Evolutionary conservation across 2,113 vertebrate species (phyloP), one percentile per base, ranked within the genome.

Genomic region (Malurus melanocephalus): DNA sequence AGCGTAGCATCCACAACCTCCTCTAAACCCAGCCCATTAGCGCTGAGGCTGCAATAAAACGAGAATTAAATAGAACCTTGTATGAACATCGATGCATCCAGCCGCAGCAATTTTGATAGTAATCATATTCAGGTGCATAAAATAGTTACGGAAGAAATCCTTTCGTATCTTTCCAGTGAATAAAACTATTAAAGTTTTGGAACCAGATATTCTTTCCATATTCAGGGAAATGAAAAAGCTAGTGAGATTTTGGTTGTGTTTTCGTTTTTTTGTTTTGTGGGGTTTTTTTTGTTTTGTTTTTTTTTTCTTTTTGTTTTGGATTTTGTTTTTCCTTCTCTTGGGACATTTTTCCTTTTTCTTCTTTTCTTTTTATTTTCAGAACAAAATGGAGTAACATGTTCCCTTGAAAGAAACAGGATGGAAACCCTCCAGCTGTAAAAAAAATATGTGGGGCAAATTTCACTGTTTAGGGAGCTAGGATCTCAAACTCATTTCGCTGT

Each of bases 121-220:
- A 85, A 78, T 56, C 51, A 9, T 75, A 48, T 88, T 90, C 82
- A 86, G 75, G 76, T 72, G 80, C 49, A 77, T 12, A 32, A 40
- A 67, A 46, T 24, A 74, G 46, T 59, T 19, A 53, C 11, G 4
- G 51, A 32, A 11, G 6, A 76, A 78, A 57, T 57, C 16, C 3
- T 78, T 83, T 80, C 14, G 23, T 74, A 42, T 78, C n/a, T 73
- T 81, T 79, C 61, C 56, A 80, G 13, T 56, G 46, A 76, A 33
- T 46, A 77, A 80, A 77, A 38, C 30, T 21, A 22, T 15, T 73
- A 33, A 65, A 93, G 7, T 33, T 73, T 52, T 74, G 60, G 46
- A 64, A 52, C 10, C 43, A 74, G 30, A 26, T 77, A 56, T 28
- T 35, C 7, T 77, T 87, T 66, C 32, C 26, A 7, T 48, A 26